A percentile compares a stretch with the other conserved stretches of the same genome.
phyloP scores from a whole-genome alignment of 1,140 invertebrate species.

The Aphelenchoides avenae region DNA sequence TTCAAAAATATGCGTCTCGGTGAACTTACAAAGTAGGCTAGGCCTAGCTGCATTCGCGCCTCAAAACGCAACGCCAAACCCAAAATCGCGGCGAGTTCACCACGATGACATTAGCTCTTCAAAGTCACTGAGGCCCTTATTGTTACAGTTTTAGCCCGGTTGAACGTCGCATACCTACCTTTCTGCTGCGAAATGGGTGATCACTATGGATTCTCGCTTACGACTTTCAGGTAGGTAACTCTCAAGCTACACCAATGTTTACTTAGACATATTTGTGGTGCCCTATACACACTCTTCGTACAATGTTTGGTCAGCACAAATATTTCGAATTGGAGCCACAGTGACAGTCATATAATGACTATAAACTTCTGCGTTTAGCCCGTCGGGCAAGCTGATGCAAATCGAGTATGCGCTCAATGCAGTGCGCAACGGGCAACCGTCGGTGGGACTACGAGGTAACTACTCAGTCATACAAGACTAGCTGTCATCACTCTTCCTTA shows the following conservation, averaged over 20 bases:
- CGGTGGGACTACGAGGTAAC: conserved; percentile 92
- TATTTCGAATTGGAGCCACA: neutral
- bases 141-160: no score
- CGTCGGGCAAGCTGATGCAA: conserved; percentile 97
- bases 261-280: neutral
- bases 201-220: conserved; percentile 58
- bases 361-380: conserved; percentile 69
- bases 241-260: neutral
- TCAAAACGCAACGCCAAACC: no score
- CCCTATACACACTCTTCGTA: no score
- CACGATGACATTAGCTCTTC: no score
- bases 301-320: no score
- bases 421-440: conserved; percentile 94
- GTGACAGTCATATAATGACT: no score
- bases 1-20: no score
- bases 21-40: no score
- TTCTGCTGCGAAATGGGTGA: conserved; percentile 55
- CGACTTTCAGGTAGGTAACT: conserved; percentile 49
- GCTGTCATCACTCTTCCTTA: conserved; percentile 46
- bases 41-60: no score
- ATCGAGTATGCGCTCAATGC: conserved; percentile 99
- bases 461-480: conserved; percentile 19
- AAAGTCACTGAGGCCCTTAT: no score
- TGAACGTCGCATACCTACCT: no score
- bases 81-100: no score